Evolutionary conservation across 2,888 invertebrate genomes (phyloP), one percentile per base, ranked within the genome.

Genomic region (Lathronympha strigana): DNA sequence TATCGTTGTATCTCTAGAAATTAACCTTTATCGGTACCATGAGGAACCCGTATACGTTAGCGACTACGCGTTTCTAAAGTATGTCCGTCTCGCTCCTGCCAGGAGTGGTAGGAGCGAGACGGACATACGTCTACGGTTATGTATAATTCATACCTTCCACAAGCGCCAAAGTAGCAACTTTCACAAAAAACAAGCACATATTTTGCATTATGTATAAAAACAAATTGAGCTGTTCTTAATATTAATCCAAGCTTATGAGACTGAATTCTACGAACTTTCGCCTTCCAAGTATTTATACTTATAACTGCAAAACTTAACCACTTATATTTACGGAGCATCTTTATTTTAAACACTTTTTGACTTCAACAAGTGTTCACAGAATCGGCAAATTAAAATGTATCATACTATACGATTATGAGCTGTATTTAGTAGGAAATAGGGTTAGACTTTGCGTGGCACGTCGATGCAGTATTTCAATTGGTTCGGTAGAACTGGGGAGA

Each of bases 381-480:
- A 19, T 47, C 53, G 40, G 40, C 23, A 28, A 47, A 47, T 53
- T 54, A 54, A 58, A 64, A 36, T 47, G 13, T 13, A 13, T 4
- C 9, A 25, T 28, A 23, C 31, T 9, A 17, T 47, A 2, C 15
- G 28, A 31, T 45, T 60, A 28, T 28, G 36, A 66, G 15, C 36
- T 53, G 36, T 58, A 25, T 13, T 4, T 28, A 5, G 15, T n/a
- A 40, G 36, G 23, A 9, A 63, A 76, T 77, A 55, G 68, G 73
- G 66, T 66, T 66, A 62, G 45, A 40, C 76, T 76, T 80, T 36
- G 73, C 69, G 50, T 70, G 72, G 58, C 54, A 82, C 80, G 87
- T 89, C 85, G 88, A 88, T 88, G 86, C 80, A 78, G 80, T 85
- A 84, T 88, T 87, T 85, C 87, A 86, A 88, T 89, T 86, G 80